phyloP scores from a whole-genome alignment of 2,888 invertebrate genomes.

The Mystacides longicornis region DNA sequence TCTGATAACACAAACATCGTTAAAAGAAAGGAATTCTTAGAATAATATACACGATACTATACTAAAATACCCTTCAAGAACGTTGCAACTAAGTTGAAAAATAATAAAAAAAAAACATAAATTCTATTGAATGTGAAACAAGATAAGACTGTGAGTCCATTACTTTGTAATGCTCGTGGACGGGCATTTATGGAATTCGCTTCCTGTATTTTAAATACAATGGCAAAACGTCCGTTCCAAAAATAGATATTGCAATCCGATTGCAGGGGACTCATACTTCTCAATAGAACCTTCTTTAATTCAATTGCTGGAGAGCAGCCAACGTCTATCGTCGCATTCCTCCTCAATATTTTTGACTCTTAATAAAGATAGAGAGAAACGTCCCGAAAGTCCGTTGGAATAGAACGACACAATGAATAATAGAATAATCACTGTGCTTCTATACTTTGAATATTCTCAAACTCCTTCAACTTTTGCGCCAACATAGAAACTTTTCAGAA shows the following conservation, averaged over 20 bases:
- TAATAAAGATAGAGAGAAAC: neutral
- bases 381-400: no score
- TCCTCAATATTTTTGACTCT: neutral
- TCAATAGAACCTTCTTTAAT: neutral
- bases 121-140: neutral
- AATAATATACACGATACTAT: no score
- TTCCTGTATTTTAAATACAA: neutral
- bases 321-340: neutral
- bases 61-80: no score
- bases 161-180: neutral
- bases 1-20: no score
- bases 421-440: no score
- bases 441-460: no score
- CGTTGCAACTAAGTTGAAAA: no score
- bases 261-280: neutral
- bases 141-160: neutral
- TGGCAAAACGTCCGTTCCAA: neutral
- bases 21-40: no score
- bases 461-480: no score
- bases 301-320: neutral
- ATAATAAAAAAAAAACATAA: no score
- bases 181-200: neutral
- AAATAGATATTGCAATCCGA: neutral
- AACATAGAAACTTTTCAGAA: no score
- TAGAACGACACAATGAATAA: no score